Base-by-base conservation (phyloP, 2,113 vertebrate species). In the Catharus bicknelli region DNA sequence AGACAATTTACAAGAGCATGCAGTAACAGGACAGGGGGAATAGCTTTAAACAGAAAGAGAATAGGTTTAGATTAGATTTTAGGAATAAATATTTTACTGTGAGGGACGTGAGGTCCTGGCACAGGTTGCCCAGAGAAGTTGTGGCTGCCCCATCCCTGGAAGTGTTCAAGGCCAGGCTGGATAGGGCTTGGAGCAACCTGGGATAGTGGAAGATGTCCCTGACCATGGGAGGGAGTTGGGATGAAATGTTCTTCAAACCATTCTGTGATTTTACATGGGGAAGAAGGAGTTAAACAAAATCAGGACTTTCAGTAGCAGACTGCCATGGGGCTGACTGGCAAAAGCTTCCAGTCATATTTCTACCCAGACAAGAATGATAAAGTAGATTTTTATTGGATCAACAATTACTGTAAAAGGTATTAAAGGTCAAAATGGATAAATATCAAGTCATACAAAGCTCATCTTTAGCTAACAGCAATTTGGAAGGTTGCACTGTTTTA, bases 371-470 rank as follows among this genome's bases (percentile, higher is more conserved):
- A 88, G 87, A 90, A 57, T 86, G 74, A 93, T 88, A 87, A 95
- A 95, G 83, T 73, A 75, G 77, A 67, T 90, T 94, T 96, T 94
- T 88, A 96, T 86, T 87, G 74, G 92, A 93, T 81, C 87, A 85
- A 90, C 88, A 91, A 95, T 92, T 93, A 95, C 85, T 82, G 77
- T 92, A 94, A 95, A 93, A 94, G 87, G 38, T 64, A 88, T 91
- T 95, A 97, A 93, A 95, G 95, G 92, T 96, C 92, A 96, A 93
- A 91, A 94, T 79, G 50, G 89, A 94, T 96, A 95, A 93, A 96
- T 94, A 96, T 91, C 92, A 95, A 90, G 83, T 72, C 88, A 87
- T 94, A 95, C 34, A 93, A 96, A 91, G 34, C 87, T 74, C 69
- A 75, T 96, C 77, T 80, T 76, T 63, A 90, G 67, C 79, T 93